Conservation (phyloP, 2,888 invertebrate species). For the Luffia ferchaultella region DNA sequence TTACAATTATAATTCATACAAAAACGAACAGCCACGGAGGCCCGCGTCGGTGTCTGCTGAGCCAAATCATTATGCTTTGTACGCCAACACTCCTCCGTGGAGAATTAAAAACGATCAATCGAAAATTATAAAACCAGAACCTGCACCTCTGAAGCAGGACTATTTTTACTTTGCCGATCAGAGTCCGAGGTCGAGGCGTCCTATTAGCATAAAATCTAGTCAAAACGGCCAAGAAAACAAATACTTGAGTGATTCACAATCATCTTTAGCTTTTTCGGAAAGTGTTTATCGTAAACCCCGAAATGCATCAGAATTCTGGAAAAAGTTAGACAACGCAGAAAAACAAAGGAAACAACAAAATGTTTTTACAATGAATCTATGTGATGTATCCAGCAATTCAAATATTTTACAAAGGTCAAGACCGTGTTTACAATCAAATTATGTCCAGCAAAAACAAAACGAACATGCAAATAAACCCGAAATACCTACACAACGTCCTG, state of each 20-base stretch:
- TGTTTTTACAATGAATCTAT: constrained; percentile 39
- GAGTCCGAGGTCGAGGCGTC: constrained; percentile 75
- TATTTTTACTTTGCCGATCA: constrained; percentile 77
- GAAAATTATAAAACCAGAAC: constrained; percentile 42
- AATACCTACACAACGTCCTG: constrained; percentile 11
- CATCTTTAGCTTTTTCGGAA: constrained; percentile 35
- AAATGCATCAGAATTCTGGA: constrained; percentile 71
- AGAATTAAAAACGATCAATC: constrained; percentile 36
- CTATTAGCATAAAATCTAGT: constrained; percentile 71
- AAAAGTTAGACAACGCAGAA: constrained; percentile 66
- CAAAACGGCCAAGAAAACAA: constrained; percentile 48
- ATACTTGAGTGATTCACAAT: constrained; percentile 60
- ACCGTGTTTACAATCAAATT: constrained; percentile 28
- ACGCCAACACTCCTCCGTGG: constrained; percentile 48
- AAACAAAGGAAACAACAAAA: constrained; percentile 41
- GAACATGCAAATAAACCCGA: constrained; percentile 15
- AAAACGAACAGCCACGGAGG: constrained; percentile 46
- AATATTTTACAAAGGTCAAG: constrained; percentile 25
- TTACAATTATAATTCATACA: constrained; percentile 30
- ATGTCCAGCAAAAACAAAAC: constrained; percentile 20
- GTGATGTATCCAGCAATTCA: constrained; percentile 38
- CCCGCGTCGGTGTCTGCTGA: constrained; percentile 59
- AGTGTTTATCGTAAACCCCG: constrained; percentile 43
- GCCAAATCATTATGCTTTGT: constrained; percentile 53
- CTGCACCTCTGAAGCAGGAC: constrained; percentile 48